These are phyloP conservation scores for Malurus alboscapulatus DNA, from an alignment of 2,113 vertebrate species.

Conservation along the genomic window DNA sequence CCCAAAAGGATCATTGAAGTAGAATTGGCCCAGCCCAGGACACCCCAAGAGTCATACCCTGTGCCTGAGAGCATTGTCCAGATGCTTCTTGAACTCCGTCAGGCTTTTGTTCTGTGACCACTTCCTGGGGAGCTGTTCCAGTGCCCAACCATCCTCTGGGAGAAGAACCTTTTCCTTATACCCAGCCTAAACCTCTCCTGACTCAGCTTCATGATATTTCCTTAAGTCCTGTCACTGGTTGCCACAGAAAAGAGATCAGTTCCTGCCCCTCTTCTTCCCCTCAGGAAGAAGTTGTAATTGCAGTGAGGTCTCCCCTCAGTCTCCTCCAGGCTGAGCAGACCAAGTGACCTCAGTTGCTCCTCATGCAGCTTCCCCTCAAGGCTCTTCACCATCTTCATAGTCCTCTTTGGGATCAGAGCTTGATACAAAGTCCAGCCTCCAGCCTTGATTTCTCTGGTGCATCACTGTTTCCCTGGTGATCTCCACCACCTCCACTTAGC, in stretches of 20 bases:
- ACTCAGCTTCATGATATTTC: neutral
- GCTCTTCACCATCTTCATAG: neutral
- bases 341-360: neutral
- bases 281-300: neutral
- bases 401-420: neutral
- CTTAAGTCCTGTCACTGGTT: fast-evolving
- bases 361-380: neutral
- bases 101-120: neutral
- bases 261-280: neutral
- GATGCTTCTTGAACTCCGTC: neutral
- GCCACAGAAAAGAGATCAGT: neutral
- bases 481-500: neutral
- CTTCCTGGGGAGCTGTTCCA: neutral
- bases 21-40: neutral
- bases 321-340: neutral
- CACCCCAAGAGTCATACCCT: neutral
- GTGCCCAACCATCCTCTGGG: neutral
- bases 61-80: neutral
- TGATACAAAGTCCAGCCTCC: neutral
- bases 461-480: fast-evolving
- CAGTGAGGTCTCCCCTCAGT: neutral
- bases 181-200: neutral
- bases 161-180: neutral
- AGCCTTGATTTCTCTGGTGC: neutral
- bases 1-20: neutral